phyloP scores from a whole-genome alignment of 2,113 vertebrate genomes.

The Azemiops feae region DNA sequence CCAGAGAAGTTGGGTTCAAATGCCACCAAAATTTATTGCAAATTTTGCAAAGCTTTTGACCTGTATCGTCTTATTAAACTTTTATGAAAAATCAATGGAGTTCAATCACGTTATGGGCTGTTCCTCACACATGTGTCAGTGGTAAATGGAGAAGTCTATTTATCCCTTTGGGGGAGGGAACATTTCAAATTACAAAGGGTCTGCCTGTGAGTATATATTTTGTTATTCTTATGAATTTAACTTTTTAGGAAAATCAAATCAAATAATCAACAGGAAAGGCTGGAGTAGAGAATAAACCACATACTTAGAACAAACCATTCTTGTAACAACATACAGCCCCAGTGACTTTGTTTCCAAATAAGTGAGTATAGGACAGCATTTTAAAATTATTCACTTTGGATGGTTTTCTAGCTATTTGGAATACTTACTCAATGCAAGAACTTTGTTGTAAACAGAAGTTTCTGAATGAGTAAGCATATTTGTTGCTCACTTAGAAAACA shows the following conservation, averaged over 20 bases:
- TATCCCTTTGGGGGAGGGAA: conserved; percentile 22
- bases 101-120: conserved; percentile 60
- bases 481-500: not conserved
- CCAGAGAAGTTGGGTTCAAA: conserved; percentile 46
- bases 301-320: not conserved
- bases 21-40: conserved; percentile 64
- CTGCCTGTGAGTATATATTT: not conserved
- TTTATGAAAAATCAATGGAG: conserved; percentile 76
- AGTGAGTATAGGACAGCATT: not conserved
- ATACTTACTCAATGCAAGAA: not conserved
- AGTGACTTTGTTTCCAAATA: not conserved
- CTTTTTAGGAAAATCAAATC: conserved; percentile 21
- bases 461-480: not conserved
- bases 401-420: not conserved
- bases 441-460: not conserved
- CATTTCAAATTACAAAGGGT: conserved; percentile 11
- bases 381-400: not conserved
- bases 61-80: conserved; percentile 72
- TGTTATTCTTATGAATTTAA: not conserved
- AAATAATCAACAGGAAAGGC: not conserved
- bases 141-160: conserved; percentile 49
- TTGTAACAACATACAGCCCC: not conserved
- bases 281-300: not conserved
- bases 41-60: conserved; percentile 70
- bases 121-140: conserved; percentile 56